Percentiles rank a stretch among this genome's conserved stretches.
Conservation (phyloP, 1,140 invertebrate species). For the Stenopsyche tienmushanensis region DNA sequence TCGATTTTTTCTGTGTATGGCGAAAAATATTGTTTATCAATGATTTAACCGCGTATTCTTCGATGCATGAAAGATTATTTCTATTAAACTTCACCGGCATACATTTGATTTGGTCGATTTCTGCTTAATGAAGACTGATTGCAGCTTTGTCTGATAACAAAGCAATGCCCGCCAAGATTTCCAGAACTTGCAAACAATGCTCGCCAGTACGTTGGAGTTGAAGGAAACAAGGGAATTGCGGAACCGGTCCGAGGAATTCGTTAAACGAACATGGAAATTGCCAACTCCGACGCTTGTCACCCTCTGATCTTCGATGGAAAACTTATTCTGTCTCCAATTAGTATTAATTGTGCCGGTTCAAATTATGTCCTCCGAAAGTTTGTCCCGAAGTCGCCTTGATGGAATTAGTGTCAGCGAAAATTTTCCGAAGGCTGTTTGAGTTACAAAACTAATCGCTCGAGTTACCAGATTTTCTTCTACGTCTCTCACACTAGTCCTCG, state of each 20-base stretch:
- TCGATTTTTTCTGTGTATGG: too few relatives aligned
- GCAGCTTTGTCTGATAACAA: constrained; percentile 27
- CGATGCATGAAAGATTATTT: too few relatives aligned
- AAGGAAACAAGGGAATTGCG: constrained; percentile 24
- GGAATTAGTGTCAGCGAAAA: too few relatives aligned
- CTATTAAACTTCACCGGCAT: too few relatives aligned
- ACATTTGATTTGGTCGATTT: constrained; percentile 30
- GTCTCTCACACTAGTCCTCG: too few relatives aligned
- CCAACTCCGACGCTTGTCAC: neutral
- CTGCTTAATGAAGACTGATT: constrained; percentile 33
- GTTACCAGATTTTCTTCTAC: too few relatives aligned
- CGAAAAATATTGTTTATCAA: too few relatives aligned
- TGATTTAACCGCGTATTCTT: too few relatives aligned
- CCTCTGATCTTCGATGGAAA: neutral
- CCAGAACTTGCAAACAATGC: constrained; percentile 13
- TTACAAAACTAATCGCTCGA: too few relatives aligned
- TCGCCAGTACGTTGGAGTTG: neutral
- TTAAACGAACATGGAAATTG: neutral
- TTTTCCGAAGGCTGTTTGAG: too few relatives aligned
- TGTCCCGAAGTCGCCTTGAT: too few relatives aligned
- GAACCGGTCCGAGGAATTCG: constrained; percentile 8
- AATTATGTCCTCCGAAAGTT: neutral
- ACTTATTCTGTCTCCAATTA: neutral
- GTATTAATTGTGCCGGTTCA: neutral
- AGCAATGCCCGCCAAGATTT: constrained; percentile 17